A percentile compares a stretch with the other conserved stretches of the same genome.
Conservation (phyloP, 1,140 invertebrate species). For the Piezodorus guildinii region DNA sequence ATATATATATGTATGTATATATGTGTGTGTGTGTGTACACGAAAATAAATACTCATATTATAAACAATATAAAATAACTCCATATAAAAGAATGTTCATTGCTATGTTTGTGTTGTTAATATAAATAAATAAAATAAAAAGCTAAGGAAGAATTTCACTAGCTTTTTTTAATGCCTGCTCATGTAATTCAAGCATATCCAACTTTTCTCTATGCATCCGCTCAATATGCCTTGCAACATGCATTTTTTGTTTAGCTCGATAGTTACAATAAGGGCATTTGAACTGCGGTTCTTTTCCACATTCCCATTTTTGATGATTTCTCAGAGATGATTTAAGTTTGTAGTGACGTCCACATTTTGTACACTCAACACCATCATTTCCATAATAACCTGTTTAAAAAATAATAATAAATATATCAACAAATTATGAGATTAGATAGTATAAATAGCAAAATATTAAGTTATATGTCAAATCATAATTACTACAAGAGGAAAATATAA, state of each 20-base stretch:
- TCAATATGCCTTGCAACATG: constrained; percentile 65
- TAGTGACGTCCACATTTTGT: constrained; percentile 67
- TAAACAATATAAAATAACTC: neutral
- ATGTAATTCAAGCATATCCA: constrained; percentile 27
- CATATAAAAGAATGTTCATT: constrained; percentile 3
- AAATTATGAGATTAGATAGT: too few relatives aligned
- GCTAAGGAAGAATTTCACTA: neutral
- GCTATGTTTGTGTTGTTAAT: neutral
- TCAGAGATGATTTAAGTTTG: constrained; percentile 69
- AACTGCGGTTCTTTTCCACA: constrained; percentile 75
- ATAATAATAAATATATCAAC: too few relatives aligned
- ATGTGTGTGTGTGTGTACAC: too few relatives aligned
- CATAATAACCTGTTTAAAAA: constrained; percentile 13
- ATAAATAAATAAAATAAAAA: neutral
- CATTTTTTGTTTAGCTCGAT: constrained; percentile 73
- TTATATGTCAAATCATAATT: too few relatives aligned
- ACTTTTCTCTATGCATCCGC: constrained; percentile 64
- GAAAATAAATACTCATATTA: too few relatives aligned
- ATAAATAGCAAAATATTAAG: too few relatives aligned
- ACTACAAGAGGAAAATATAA: too few relatives aligned
- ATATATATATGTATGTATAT: too few relatives aligned
- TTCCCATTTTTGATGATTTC: constrained; percentile 80
- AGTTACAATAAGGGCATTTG: constrained; percentile 68
- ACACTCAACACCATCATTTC: constrained; percentile 44
- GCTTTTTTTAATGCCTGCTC: constrained; percentile 1